phyloP scores from a whole-genome alignment of 1,140 invertebrate genomes.

The Chrysomallon squamiferum region DNA sequence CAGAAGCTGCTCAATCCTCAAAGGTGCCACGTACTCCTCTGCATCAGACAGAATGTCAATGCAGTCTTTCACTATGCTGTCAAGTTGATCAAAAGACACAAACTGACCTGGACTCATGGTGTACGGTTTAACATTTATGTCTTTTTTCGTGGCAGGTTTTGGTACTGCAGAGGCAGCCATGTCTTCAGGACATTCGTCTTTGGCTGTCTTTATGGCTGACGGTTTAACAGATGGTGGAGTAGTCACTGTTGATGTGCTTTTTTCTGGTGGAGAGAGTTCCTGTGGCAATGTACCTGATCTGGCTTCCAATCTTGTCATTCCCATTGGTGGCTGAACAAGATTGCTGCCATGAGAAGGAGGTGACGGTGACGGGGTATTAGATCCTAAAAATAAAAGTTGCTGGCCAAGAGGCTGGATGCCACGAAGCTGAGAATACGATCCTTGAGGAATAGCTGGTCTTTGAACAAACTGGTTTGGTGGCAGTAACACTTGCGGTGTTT shows the following conservation, averaged over 20 bases:
- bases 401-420: too few species aligned
- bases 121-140: slow-evolving; percentile 29
- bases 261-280: neutral
- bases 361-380: too few species aligned
- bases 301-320: too few species aligned
- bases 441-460: too few species aligned
- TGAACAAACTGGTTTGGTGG: too few species aligned
- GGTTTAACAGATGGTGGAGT: neutral
- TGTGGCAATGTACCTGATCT: too few species aligned
- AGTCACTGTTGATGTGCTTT: neutral
- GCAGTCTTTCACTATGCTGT: slow-evolving; percentile 41
- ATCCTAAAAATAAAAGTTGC: too few species aligned
- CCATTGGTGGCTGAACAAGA: too few species aligned
- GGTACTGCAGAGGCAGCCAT: neutral
- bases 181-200: neutral
- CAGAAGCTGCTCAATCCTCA: slow-evolving; percentile 40
- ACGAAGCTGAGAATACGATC: too few species aligned
- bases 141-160: slow-evolving; percentile 22
- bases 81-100: slow-evolving; percentile 29
- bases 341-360: too few species aligned
- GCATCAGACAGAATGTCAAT: slow-evolving; percentile 47
- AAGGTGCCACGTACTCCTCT: slow-evolving; percentile 39
- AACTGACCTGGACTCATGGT: slow-evolving; percentile 4
- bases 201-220: neutral
- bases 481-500: too few species aligned